Evolutionary conservation across 2,888 invertebrate species (phyloP), one percentile per base, ranked within the genome.

Genomic region (Mythimna pallens): DNA sequence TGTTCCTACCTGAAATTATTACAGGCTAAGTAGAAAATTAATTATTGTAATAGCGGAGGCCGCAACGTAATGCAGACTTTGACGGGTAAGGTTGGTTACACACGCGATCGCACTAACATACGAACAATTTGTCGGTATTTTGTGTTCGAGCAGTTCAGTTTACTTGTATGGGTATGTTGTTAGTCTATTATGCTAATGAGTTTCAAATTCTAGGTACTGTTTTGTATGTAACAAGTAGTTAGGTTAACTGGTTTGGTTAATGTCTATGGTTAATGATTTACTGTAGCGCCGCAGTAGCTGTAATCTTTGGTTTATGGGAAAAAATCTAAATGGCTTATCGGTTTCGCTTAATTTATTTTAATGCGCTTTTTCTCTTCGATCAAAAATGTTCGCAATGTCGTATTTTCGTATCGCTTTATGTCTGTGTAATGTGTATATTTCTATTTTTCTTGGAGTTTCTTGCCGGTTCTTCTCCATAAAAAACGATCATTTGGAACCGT

Each of bases 1-100:
- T 88, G 86, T 82, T 84, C 76, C 81, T 84, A 86, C 86, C 82
- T 87, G 81, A 87, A 88, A 88, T 88, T 85, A 86, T 86, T 81
- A 84, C 83, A 76, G 71, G 80, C 69, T 86, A 84, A 85, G 85
- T 84, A 83, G 83, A 77, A 82, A 88, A 89, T 88, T 89, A 89
- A 89, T 88, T 87, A 83, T 81, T 80, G 73, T 85, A 76, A 80
- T 77, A 82, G 80, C 76, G 73, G 70, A 70, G 78, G 72, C 78
- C 68, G 59, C 69, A 62, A 71, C 62, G 76, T 85, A 87, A 86
- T 89, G 86, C 83, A 86, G 84, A 87, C 85, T 88, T 85, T 82
- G 82, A 85, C 85, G 86, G 83, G 73, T 87, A 80, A 82, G 68
- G 73, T 65, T 73, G 47, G 78, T 9, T 66, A 36, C 67, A 82